A percentile compares a stretch with the other conserved stretches of the same genome.
Conservation (phyloP, 2,113 vertebrate species). For the Megaptera novaeangliae region DNA sequence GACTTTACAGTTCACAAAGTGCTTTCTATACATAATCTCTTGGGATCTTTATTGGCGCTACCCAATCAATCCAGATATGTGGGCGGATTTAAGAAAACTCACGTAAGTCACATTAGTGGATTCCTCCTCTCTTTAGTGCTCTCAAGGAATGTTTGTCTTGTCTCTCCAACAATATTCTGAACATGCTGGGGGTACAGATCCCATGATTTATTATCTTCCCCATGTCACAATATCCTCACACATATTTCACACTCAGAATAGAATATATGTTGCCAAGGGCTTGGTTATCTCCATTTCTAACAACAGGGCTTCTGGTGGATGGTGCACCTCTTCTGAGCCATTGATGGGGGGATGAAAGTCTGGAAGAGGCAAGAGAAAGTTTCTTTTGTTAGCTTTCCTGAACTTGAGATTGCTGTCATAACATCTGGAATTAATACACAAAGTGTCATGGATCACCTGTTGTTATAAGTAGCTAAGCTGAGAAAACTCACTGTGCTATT, state of each 20-base stretch:
- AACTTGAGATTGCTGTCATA: not conserved
- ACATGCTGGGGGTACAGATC: not conserved
- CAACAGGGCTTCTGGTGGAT: not conserved
- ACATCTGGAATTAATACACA: not conserved
- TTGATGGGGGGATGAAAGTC: not conserved
- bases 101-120: not conserved
- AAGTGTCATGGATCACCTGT: not conserved
- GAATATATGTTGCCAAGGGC: not conserved
- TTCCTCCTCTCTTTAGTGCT: not conserved
- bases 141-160: fast-evolving
- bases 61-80: not conserved
- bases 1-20: not conserved
- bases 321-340: not conserved
- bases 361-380: not conserved
- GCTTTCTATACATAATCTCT: not conserved
- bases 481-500: not conserved
- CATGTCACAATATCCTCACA: no score
- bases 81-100: not conserved
- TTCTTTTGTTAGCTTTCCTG: not conserved
- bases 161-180: not conserved
- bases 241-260: not conserved
- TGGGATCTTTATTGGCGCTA: not conserved
- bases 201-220: not conserved
- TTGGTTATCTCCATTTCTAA: not conserved
- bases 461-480: not conserved